Percentiles rank a stretch among this genome's conserved stretches.
Evolutionary conservation across 2,888 invertebrate species (phyloP).

Genomic region (Pogonocherus hispidulus): DNA sequence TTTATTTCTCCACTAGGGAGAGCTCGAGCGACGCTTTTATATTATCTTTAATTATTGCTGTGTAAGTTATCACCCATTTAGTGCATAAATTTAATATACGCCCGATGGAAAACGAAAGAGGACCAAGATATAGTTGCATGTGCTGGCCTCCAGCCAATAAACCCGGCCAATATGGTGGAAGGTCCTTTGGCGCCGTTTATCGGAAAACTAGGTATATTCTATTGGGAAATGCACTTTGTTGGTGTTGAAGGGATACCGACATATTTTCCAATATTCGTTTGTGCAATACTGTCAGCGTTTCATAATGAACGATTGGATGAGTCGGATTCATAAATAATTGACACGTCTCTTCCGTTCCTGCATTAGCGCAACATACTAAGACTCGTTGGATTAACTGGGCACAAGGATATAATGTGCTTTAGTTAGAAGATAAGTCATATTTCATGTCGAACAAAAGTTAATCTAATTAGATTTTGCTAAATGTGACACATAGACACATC

Average conservation of each 20-base stretch:
- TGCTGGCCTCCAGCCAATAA: constrained; percentile 3
- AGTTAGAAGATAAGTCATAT: too few species aligned
- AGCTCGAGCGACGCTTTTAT: too few species aligned
- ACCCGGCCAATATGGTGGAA: constrained; percentile 13
- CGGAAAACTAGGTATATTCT: constrained; percentile 9
- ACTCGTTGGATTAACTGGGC: too few species aligned
- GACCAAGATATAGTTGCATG: not conserved
- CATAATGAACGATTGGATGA: not conserved
- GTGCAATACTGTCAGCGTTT: not conserved
- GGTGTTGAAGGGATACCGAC: not conserved
- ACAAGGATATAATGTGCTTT: too few species aligned
- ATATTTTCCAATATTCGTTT: not conserved
- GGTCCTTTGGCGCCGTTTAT: constrained; percentile 18
- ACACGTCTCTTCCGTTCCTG: too few species aligned
- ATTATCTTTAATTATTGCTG: too few species aligned
- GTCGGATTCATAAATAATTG: too few species aligned
- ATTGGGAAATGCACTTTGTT: constrained; percentile 3
- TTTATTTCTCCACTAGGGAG: too few species aligned
- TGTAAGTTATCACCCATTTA: not conserved
- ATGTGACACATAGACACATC: too few species aligned
- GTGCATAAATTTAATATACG: constrained; percentile 6
- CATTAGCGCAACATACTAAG: too few species aligned
- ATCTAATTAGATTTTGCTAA: too few species aligned
- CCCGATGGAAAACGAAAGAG: not conserved
- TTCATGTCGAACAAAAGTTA: too few species aligned